Evolutionary conservation across 2,113 vertebrate genomes (phyloP).

Genomic region (Thoracochromis brauschi): DNA sequence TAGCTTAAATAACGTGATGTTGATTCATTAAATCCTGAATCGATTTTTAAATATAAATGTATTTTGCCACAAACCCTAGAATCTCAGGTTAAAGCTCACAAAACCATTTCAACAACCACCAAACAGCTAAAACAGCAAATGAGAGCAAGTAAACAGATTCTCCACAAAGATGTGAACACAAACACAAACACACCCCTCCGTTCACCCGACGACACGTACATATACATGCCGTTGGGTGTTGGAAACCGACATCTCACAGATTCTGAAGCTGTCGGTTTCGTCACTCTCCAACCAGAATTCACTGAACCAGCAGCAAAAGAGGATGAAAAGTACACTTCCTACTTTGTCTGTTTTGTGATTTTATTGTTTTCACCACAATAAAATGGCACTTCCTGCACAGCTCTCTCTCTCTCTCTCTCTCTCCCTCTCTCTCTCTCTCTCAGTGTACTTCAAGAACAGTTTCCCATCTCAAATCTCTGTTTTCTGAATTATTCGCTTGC

Average conservation of each 20-base stretch:
- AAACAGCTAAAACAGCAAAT: background rate
- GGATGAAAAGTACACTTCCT: background rate
- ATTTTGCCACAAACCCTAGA: background rate
- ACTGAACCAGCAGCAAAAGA: background rate
- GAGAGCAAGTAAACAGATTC: background rate
- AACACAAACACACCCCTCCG: background rate
- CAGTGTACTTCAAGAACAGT: too few relatives aligned
- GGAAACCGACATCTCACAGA: rapidly evolving
- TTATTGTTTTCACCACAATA: background rate
- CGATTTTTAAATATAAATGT: background rate
- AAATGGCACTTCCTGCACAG: background rate
- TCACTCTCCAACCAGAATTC: background rate
- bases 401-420: rapidly evolving
- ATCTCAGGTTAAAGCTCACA: background rate
- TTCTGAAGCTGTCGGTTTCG: rapidly evolving
- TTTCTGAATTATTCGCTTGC: rapidly evolving
- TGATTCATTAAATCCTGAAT: background rate
- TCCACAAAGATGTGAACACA: background rate
- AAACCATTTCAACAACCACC: background rate
- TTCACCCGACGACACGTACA: background rate
- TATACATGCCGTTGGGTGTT: background rate
- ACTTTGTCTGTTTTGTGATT: rapidly evolving
- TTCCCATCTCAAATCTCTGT: too few relatives aligned
- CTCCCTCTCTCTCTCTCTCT: too few relatives aligned
- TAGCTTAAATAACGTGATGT: background rate